Evolutionary conservation across 2,797 vertebrate species (phyloP).

Genomic region (Silurus lanzhouensis): DNA sequence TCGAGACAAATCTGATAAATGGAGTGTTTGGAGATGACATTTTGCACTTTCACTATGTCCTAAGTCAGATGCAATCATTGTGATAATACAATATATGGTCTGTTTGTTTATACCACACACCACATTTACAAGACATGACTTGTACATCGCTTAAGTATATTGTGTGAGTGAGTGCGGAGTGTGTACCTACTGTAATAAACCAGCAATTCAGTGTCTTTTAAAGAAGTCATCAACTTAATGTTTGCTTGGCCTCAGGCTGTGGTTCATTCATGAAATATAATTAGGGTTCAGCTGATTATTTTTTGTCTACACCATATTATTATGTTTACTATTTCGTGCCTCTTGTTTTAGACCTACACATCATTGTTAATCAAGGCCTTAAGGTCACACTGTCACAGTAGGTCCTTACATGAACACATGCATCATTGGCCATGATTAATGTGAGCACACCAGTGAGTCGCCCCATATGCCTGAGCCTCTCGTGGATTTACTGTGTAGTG

Average conservation of each 20-base stretch:
- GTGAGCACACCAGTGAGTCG: background rate
- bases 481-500: slow-evolving; percentile 19
- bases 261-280: slow-evolving; percentile 12
- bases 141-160: background rate
- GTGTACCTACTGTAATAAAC: background rate
- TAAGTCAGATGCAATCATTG: background rate
- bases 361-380: slow-evolving; percentile 13
- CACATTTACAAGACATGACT: background rate
- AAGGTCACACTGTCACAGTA: slow-evolving; percentile 17
- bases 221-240: background rate
- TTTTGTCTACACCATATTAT: background rate
- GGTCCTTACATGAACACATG: background rate
- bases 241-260: slow-evolving; percentile 2
- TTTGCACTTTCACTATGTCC: background rate
- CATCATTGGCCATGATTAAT: slow-evolving; percentile 10
- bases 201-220: background rate
- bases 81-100: background rate
- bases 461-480: background rate
- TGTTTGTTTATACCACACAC: background rate
- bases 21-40: background rate
- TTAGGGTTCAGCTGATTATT: slow-evolving; percentile 20
- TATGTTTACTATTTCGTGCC: background rate
- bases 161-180: background rate
- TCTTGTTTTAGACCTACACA: background rate
- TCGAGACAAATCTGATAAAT: background rate